Evolutionary conservation across 2,797 vertebrate genomes (phyloP), one percentile per base, ranked within the genome.

Genomic region (Trematomus bernacchii): DNA sequence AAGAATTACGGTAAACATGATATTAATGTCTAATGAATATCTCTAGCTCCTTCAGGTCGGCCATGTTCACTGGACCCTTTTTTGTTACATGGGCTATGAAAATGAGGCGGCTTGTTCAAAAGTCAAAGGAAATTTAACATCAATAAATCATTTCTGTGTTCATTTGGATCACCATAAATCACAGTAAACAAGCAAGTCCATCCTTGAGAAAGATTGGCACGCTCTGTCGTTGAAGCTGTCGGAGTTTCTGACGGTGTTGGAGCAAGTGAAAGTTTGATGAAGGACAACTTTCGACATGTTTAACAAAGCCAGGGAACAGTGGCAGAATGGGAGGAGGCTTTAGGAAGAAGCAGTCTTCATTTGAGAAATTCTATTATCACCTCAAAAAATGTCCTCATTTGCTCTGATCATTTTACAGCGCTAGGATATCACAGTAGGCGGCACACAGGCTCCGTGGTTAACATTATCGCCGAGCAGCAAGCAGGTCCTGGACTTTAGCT

Each of bases 101-200:
- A 77, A 70, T 58, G 50, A 84, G 54, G 73, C 15, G 15, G 46
- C 51, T 82, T 62, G 54, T 73, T 47, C 58, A 33, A 59, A 74
- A 82, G 79, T 78, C 57, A 86, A 53, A 71, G 52, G 33, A 82
- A 73, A 84, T 78, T 55, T 60, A 64, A 62, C 73, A 76, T 76
- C 67, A 79, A 86, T 84, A 74, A 85, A 82, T 88, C 79, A 85
- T 71, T 37, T 40, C 52, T 15, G 19, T 66, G 51, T 80, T 84
- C 40, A 85, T 73, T 78, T 68, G 33, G 43, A 83, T 76, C 52
- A 51, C 40, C 66, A 84, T 87, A 73, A 81, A 88, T 90, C 73
- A 73, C 52, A 12, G 21, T 61, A 76, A 86, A 85, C 68, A 83
- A 79, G 67, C 47, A 58, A 11, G 55, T 61, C 64, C 47, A 51